Base-by-base conservation (phyloP, 2,113 vertebrate species). In the Equus quagga region DNA sequence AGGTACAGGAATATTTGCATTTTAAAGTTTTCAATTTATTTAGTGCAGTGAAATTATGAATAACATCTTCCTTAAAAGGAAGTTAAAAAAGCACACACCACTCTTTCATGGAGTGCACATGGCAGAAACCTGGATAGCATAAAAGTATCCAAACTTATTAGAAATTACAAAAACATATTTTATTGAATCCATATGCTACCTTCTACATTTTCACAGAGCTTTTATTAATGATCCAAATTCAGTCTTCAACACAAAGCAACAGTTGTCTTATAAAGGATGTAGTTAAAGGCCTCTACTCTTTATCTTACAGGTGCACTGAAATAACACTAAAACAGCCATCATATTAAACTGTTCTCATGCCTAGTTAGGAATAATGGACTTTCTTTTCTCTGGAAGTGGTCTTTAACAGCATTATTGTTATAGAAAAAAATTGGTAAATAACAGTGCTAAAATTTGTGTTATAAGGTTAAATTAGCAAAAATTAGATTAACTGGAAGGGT, bases 111-210 rank as follows among this genome's bases (percentile, higher is more conserved):
- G 98, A 97, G 97, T 98, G 98, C 98, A 99, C 98, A 97, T 98
- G 98, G 98, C 85, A 81, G 98, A 99, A 99, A 98, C 98, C 98
- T 99, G 99, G 97, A 87, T n/a, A 98, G 97, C 95, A 98, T 97
- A 97, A 98, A 98, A 98, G 98, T 98, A 99, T 99, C 98, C 92
- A 97, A 98, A 98, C 98, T 98, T 99, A 99, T 98, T 99, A 99
- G 98, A 99, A 99, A 99, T 99, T 99, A 99, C 98, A 98, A 99
- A 99, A 99, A 98, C 98, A 98, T 98, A 98, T 99, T 98, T 99
- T 99, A 99, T 99, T 99, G 98, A 98, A 98, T 97, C 99, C 99
- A 99, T 99, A 99, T 99, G 99, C 96, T 98, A 85, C 98, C 98
- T 97, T 98, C 98, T 98, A 31, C 98, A 10, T 99, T 99, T 98